Percentiles rank a stretch among this genome's conserved stretches.
phyloP scores from a whole-genome alignment of 2,888 invertebrate genomes.

The Drosophila dives region DNA sequence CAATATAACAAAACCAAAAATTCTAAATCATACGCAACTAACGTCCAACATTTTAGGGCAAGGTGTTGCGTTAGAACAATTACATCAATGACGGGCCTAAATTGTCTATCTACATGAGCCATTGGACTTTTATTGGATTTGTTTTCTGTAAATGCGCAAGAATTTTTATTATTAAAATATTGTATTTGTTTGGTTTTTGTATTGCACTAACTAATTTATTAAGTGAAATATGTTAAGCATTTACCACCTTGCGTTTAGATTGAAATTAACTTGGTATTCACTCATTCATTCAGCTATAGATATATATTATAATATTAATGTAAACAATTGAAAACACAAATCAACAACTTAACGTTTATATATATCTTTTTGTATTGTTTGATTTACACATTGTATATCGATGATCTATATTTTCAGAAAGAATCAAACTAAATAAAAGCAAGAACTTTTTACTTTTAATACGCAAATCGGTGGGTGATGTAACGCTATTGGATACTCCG shows the following conservation, averaged over 20 bases:
- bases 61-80: constrained; percentile 71
- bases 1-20: constrained; percentile 33
- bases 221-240: constrained; percentile 3
- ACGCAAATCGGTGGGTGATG: constrained; percentile 74
- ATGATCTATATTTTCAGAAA: constrained; percentile 70
- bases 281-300: neutral
- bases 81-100: constrained; percentile 28
- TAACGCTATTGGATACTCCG: constrained; percentile 68
- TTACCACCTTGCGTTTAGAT: constrained; percentile 14
- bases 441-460: constrained; percentile 62
- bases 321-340: constrained; percentile 8
- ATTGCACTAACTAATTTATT: constrained; percentile 18
- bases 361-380: constrained; percentile 21
- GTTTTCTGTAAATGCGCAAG: constrained; percentile 21
- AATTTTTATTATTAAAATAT: constrained; percentile 30
- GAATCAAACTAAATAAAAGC: constrained; percentile 68
- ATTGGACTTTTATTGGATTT: constrained; percentile 38
- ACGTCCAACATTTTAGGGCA: constrained; percentile 69
- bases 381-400: constrained; percentile 26
- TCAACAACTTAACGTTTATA: neutral
- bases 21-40: constrained; percentile 35
- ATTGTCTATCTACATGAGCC: constrained; percentile 22
- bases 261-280: constrained; percentile 9
- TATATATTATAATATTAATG: neutral
- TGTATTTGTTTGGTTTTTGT: constrained; percentile 27